Evolutionary conservation across 2,888 invertebrate species (phyloP).

Genomic region (Eudasyphora cyanicolor): DNA sequence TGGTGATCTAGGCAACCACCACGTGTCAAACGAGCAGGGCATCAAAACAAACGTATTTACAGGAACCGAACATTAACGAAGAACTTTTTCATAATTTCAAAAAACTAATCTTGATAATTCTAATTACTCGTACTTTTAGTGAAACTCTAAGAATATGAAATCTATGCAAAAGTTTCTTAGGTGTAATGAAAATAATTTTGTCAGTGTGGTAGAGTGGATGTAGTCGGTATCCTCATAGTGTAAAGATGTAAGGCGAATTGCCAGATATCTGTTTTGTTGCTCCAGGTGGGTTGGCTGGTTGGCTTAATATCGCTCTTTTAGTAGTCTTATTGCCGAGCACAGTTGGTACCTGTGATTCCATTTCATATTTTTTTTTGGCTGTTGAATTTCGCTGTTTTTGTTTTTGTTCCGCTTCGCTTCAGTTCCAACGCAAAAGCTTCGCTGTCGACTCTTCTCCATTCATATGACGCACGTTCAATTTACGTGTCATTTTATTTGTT

Average conservation of each 20-base stretch:
- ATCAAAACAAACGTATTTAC: too few species aligned
- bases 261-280: not conserved
- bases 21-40: too few species aligned
- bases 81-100: too few species aligned
- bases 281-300: slow-evolving; percentile 28
- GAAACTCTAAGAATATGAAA: too few species aligned
- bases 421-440: not conserved
- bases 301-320: not conserved
- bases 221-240: not conserved
- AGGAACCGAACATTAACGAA: too few species aligned
- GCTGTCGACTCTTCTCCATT: slow-evolving; percentile 3
- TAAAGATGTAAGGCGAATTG: not conserved
- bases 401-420: slow-evolving; percentile 1
- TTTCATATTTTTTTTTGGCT: slow-evolving; percentile 8
- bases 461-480: slow-evolving; percentile 49
- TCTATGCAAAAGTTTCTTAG: too few species aligned
- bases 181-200: too few species aligned
- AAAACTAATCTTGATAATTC: too few species aligned
- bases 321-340: not conserved
- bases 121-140: too few species aligned
- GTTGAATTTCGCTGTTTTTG: not conserved
- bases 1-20: too few species aligned
- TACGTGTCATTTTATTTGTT: slow-evolving; percentile 49
- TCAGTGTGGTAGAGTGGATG: not conserved
- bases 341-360: slow-evolving; percentile 48